A percentile compares a stretch with the other conserved stretches of the same genome.
Evolutionary conservation across 2,113 vertebrate species (phyloP).

Genomic region (Alexandromys fortis): DNA sequence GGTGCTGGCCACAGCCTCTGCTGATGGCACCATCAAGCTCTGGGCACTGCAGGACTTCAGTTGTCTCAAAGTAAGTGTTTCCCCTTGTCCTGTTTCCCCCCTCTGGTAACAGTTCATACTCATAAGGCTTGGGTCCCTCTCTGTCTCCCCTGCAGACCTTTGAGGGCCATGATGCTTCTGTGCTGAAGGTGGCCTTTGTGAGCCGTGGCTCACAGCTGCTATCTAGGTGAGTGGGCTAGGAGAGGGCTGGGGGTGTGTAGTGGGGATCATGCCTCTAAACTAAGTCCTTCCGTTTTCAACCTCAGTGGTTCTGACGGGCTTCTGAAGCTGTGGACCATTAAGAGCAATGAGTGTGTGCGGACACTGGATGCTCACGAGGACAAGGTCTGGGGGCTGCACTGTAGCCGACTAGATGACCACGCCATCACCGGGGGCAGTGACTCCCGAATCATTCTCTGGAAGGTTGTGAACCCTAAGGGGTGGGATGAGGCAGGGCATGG

Average conservation of each 20-base stretch:
- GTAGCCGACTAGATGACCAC: conserved; percentile 88
- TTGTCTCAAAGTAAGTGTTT: conserved; percentile 92
- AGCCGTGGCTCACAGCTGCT: conserved; percentile 95
- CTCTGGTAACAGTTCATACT: accelerated
- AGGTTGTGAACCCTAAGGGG: conserved; percentile 81
- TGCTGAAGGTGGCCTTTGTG: conserved; percentile 96
- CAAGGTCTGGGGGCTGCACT: conserved; percentile 97
- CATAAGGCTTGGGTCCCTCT: neutral
- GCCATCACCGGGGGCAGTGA: conserved; percentile 93
- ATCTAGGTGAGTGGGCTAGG: conserved; percentile 87
- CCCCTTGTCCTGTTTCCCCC: accelerated
- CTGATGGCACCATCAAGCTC: conserved; percentile 93
- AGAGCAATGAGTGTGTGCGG: conserved; percentile 95
- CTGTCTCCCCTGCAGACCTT: conserved; percentile 89
- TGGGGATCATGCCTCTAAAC: neutral
- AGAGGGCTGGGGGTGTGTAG: accelerated
- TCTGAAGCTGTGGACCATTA: conserved; percentile 98
- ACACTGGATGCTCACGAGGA: conserved; percentile 95
- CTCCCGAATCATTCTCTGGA: conserved; percentile 93
- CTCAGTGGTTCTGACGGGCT: conserved; percentile 95
- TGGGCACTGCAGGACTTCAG: conserved; percentile 96
- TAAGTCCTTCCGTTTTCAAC: neutral
- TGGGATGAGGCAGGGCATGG: neutral
- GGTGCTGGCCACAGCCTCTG: conserved; percentile 93
- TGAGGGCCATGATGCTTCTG: conserved; percentile 97